A percentile compares a stretch with the other conserved stretches of the same genome.
phyloP scores from a whole-genome alignment of 2,113 vertebrate genomes.

The Phodopus roborovskii region DNA sequence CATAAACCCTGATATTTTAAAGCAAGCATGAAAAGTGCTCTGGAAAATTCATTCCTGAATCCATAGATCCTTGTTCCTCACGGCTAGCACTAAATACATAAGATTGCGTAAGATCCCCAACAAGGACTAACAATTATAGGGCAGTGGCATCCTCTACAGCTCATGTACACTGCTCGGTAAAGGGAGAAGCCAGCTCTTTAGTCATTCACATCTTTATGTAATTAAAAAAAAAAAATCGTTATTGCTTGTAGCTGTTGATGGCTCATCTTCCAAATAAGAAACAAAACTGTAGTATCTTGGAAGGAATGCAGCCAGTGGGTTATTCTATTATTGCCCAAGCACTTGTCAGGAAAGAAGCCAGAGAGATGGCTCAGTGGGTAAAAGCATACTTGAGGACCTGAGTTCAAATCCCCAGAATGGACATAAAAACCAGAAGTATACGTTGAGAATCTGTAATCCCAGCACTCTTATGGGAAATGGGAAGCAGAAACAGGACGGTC shows the following conservation, averaged over 20 bases:
- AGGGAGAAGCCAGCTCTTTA: background rate
- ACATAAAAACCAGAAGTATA: background rate
- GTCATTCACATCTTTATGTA: background rate
- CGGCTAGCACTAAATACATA: background rate
- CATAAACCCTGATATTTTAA: background rate
- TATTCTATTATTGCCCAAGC: background rate
- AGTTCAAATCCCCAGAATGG: background rate
- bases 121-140: fast-evolving
- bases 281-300: background rate
- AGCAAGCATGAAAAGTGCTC: background rate
- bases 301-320: background rate
- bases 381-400: background rate
- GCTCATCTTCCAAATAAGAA: background rate
- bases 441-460: background rate
- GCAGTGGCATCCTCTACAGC: fast-evolving
- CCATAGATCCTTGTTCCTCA: background rate
- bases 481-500: background rate
- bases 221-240: background rate
- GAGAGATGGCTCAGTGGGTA: background rate
- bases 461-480: background rate
- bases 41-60: background rate
- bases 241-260: background rate
- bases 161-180: background rate
- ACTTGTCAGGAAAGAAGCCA: background rate
- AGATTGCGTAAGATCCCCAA: too few relatives aligned